A percentile compares a stretch with the other conserved stretches of the same genome.
Evolutionary conservation across 2,888 invertebrate species (phyloP).

Genomic region (Herminia tarsipennalis): DNA sequence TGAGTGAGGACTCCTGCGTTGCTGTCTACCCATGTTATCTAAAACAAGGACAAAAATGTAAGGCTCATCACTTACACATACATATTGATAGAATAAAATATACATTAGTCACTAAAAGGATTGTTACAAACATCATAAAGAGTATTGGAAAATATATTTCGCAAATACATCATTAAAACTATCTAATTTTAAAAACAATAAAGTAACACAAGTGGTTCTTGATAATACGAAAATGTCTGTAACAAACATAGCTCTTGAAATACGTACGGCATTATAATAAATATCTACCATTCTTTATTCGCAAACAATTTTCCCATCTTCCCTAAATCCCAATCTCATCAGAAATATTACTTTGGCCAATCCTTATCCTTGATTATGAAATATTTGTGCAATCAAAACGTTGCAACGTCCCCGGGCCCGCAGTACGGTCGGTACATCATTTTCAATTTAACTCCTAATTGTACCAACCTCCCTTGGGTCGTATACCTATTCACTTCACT

Average conservation of each 20-base stretch:
- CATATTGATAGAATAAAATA: no score
- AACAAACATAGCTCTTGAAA: conserved; percentile 12
- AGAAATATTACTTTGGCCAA: conserved; percentile 23
- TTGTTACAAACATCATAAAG: no score
- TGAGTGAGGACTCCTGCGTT: conserved; percentile 93
- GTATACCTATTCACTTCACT: conserved; percentile 43
- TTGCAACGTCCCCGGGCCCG: conserved; percentile 25
- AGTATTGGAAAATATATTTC: no score
- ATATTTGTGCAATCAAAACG: conserved; percentile 38
- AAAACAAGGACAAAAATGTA: conserved; percentile 47
- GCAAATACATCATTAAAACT: no score
- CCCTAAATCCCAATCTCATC: conserved; percentile 25
- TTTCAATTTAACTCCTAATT: conserved; percentile 73
- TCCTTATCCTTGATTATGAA: conserved; percentile 26
- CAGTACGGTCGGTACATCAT: conserved; percentile 56
- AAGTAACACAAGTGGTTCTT: no score
- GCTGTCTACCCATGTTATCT: conserved; percentile 97
- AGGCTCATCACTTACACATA: no score
- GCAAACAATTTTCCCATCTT: conserved; percentile 19
- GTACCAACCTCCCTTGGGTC: conserved; percentile 51
- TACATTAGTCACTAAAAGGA: no score
- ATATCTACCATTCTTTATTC: conserved; percentile 3
- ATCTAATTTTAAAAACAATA: no score
- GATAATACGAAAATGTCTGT: no score
- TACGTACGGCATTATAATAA: conserved; percentile 20